Percentiles rank a stretch among this genome's conserved stretches.
phyloP scores from a whole-genome alignment of 2,888 invertebrate species.

The Mythimna pallens region DNA sequence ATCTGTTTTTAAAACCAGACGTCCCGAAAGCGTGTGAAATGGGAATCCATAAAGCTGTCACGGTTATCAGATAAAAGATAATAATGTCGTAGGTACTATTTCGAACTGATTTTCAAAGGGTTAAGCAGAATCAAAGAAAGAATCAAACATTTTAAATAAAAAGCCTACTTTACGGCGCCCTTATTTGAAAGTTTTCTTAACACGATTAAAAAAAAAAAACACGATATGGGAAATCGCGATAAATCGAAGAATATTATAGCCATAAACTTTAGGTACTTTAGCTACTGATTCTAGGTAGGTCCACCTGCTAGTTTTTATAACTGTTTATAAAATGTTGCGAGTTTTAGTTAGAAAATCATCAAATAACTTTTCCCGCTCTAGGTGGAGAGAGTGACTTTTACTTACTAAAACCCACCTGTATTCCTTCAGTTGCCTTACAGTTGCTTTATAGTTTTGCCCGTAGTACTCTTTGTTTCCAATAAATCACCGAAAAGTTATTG shows the following conservation, averaged over 20 bases:
- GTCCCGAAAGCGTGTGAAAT: background rate
- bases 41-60: constrained; percentile 7
- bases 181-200: constrained; percentile 2
- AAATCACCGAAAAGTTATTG: too few relatives aligned
- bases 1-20: background rate
- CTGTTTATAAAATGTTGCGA: background rate
- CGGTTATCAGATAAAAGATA: constrained; percentile 13
- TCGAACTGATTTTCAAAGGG: background rate
- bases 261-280: background rate
- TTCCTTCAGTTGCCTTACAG: too few relatives aligned
- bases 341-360: background rate
- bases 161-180: background rate
- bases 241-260: background rate
- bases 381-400: background rate
- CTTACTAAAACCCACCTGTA: too few relatives aligned
- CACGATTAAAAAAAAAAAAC: too few relatives aligned
- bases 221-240: constrained; percentile 18
- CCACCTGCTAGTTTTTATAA: background rate
- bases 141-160: background rate
- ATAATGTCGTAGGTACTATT: background rate
- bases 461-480: too few relatives aligned
- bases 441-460: too few relatives aligned
- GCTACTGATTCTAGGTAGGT: background rate
- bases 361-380: background rate
- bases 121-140: background rate